Evolutionary conservation across 2,797 vertebrate genomes (phyloP).

Genomic region (Agapornis canus): DNA sequence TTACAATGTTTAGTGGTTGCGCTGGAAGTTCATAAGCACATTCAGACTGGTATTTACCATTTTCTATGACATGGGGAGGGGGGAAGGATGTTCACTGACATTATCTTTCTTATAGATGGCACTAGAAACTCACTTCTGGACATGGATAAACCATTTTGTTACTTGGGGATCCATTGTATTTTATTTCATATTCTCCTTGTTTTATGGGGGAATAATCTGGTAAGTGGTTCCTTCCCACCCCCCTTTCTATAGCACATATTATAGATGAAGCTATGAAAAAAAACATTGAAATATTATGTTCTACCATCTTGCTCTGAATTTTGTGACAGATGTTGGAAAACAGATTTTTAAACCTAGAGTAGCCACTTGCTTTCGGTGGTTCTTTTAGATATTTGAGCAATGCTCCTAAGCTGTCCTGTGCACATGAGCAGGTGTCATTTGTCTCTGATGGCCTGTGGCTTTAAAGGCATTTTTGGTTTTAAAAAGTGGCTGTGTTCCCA

Average conservation of each 20-base stretch:
- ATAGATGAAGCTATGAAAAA: neutral
- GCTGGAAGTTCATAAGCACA: neutral
- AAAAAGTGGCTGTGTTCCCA: neutral
- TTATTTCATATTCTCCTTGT: conserved; percentile 98
- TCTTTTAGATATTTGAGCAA: neutral
- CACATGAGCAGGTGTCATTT: neutral
- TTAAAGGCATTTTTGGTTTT: neutral
- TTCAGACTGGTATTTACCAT: neutral
- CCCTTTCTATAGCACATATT: neutral
- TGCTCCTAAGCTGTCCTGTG: neutral
- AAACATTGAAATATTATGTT: neutral
- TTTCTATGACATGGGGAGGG: neutral
- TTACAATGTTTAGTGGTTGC: neutral
- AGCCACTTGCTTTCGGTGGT: neutral
- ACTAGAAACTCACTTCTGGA: conserved; percentile 98
- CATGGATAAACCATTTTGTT: conserved; percentile 98
- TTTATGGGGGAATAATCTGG: conserved; percentile 98
- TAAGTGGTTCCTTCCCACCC: conserved; percentile 66
- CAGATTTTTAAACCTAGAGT: neutral
- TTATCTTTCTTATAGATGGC: conserved; percentile 85
- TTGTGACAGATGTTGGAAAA: neutral
- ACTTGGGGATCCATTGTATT: conserved; percentile 98
- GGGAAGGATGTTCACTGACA: neutral
- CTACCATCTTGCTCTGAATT: neutral
- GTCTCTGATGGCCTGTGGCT: neutral